Evolutionary conservation across 37 sponge, comb jelly and placozoan species (phyloP).

Genomic region (Mnemiopsis leidyi): DNA sequence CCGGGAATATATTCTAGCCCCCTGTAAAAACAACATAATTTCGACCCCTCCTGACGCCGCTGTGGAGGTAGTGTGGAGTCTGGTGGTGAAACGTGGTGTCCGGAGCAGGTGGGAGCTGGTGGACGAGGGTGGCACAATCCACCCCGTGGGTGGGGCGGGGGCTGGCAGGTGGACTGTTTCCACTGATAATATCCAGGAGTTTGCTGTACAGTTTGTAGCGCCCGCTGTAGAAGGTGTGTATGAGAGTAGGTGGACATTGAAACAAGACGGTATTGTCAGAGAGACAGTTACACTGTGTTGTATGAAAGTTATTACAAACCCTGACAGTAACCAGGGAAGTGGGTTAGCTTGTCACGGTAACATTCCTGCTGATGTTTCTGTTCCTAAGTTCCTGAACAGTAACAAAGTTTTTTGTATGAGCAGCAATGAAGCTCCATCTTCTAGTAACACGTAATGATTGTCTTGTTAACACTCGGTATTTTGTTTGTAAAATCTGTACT

Average conservation of each 20-base stretch:
- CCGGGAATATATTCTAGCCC: neutral
- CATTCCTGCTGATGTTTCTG: constrained; percentile 25
- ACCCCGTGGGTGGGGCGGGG: neutral
- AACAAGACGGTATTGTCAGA: neutral
- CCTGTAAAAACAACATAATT: neutral
- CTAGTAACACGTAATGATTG: too few species aligned
- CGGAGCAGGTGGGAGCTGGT: constrained; percentile 13
- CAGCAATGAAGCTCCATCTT: neutral
- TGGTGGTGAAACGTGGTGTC: neutral
- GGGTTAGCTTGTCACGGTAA: neutral
- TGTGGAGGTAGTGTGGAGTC: neutral
- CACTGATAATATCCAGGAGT: neutral
- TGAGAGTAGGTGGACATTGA: neutral
- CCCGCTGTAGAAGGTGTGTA: neutral
- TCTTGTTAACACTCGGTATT: too few species aligned
- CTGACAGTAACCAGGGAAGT: neutral
- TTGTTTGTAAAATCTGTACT: too few species aligned
- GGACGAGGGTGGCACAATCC: constrained; percentile 5
- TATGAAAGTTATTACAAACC: neutral
- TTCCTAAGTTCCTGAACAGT: constrained; percentile 37
- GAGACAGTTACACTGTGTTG: constrained; percentile 8
- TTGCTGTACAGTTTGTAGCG: neutral
- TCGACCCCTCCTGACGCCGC: neutral
- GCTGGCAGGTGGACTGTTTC: neutral
- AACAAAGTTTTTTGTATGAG: constrained; percentile 46